Percentiles rank a stretch among this genome's conserved stretches.
phyloP scores from a whole-genome alignment of 2,797 vertebrate genomes.

The Danio albolineatus region DNA sequence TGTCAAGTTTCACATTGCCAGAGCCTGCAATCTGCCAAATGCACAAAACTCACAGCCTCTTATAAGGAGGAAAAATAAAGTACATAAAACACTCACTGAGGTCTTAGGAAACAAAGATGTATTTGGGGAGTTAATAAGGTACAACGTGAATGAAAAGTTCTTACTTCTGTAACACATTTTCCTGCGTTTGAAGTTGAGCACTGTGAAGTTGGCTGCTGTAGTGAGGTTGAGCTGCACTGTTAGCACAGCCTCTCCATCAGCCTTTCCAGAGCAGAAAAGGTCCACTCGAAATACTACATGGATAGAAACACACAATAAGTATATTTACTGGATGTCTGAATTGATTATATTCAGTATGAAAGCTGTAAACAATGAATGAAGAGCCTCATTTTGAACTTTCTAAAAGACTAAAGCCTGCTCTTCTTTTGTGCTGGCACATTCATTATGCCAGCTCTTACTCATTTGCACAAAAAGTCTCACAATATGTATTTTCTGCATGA shows the following conservation, averaged over 20 bases:
- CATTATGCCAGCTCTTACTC: neutral
- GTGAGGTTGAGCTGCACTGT: constrained; percentile 97
- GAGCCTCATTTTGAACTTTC: neutral
- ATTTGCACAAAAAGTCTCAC: neutral
- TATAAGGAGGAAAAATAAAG: neutral
- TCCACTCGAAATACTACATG: constrained; percentile 92
- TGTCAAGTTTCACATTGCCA: constrained; percentile 15
- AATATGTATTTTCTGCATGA: too few species aligned
- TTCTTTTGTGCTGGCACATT: neutral
- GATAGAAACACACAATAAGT: constrained; percentile 5
- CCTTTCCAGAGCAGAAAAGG: constrained; percentile 92
- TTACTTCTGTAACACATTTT: constrained; percentile 99
- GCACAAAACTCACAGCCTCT: constrained; percentile 1
- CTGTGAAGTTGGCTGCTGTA: constrained; percentile 91
- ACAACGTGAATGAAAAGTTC: constrained; percentile 50
- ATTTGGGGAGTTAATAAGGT: neutral
- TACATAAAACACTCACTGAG: neutral
- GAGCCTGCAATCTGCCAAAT: neutral
- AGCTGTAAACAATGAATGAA: neutral
- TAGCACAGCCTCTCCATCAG: constrained; percentile 91
- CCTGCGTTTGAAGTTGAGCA: constrained; percentile 99
- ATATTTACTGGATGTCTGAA: neutral
- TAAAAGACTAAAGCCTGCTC: neutral
- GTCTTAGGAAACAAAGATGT: neutral
- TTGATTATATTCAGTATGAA: neutral